Evolutionary conservation across 2,797 vertebrate genomes (phyloP), one percentile per base, ranked within the genome.

Genomic region (Helostoma temminkii): DNA sequence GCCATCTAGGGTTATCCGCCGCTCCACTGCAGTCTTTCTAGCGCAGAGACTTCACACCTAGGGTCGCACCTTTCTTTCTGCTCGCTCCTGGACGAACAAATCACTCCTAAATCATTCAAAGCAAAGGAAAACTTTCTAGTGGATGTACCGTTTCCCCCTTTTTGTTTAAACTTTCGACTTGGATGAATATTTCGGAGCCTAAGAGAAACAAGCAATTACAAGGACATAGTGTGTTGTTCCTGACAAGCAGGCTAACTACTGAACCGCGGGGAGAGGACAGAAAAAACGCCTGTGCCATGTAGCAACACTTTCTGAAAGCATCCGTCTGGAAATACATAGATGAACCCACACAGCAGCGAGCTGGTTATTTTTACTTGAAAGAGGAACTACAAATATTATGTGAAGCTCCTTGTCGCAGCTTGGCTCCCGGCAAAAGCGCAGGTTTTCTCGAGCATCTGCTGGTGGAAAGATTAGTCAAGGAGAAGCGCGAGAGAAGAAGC

Each of bases 311-410:
- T 58, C 11, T 50, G 28, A 59, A 57, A 49, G 6, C 37, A 41
- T 6, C 39, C 41, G 39, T 41, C 55, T 81, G 82, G 87, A 88
- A 82, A 75, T 80, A 56, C 65, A 60, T 4, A 49, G 62, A 61
- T 45, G 57, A 81, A 53, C 82, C 54, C 81, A 66, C 81, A 76
- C 66, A 61, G 10, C 54, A 71, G 59, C 47, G 64, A 82, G 65
- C 57, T 70, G 57, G 69, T 85, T 84, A 63, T 86, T 84, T 86
- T 78, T 85, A 86, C 80, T 79, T 83, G 42, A 74, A 74, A 71
- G 69, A 73, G 63, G 76, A 75, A 84, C 80, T 83, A 78, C 73
- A 77, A 76, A 88, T 75, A 76, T 71, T 80, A 76, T 78, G 82
- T 81, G 84, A 89, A 78, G 81, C 80, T 68, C 43, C 1, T 42